These are phyloP conservation scores for Eulimnadia texana DNA, from an alignment of 1,140 invertebrate species.

Conservation along the genomic window DNA sequence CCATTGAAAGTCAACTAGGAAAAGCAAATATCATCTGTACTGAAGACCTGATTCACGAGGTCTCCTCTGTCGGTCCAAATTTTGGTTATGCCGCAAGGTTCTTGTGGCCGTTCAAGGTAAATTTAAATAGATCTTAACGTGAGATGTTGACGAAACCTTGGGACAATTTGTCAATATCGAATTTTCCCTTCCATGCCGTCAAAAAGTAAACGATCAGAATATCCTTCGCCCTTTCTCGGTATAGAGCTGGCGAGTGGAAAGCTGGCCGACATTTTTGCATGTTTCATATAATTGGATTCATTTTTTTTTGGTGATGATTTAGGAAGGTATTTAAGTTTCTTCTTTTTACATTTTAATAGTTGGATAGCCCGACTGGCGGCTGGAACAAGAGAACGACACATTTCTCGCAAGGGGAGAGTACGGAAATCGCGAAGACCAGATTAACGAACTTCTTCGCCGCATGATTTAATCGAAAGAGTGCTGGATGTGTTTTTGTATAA, in stretches of 20 bases:
- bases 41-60: constrained; percentile 97
- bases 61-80: constrained; percentile 76
- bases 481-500: too few relatives aligned
- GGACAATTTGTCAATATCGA: neutral
- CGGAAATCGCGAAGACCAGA: constrained; percentile 91
- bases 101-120: constrained; percentile 95
- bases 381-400: constrained; percentile 99
- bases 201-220: neutral
- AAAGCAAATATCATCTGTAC: constrained; percentile 77
- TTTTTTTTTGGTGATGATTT: constrained; percentile 9
- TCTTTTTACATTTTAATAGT: constrained; percentile 34
- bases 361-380: constrained; percentile 95
- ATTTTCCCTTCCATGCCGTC: constrained; percentile 4
- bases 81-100: constrained; percentile 96
- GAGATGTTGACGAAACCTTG: neutral
- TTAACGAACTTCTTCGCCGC: constrained; percentile 82
- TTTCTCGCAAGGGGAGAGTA: constrained; percentile 99
- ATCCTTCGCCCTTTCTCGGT: neutral
- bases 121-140: constrained; percentile 15
- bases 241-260: neutral
- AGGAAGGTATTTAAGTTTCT: too few relatives aligned
- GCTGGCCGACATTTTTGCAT: neutral
- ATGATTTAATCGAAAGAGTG: too few relatives aligned
- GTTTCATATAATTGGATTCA: too few relatives aligned
- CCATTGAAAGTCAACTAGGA: constrained; percentile 58